A percentile compares a stretch with the other conserved stretches of the same genome.
Evolutionary conservation across 2,113 vertebrate species (phyloP).

Genomic region (Asarcornis scutulata): DNA sequence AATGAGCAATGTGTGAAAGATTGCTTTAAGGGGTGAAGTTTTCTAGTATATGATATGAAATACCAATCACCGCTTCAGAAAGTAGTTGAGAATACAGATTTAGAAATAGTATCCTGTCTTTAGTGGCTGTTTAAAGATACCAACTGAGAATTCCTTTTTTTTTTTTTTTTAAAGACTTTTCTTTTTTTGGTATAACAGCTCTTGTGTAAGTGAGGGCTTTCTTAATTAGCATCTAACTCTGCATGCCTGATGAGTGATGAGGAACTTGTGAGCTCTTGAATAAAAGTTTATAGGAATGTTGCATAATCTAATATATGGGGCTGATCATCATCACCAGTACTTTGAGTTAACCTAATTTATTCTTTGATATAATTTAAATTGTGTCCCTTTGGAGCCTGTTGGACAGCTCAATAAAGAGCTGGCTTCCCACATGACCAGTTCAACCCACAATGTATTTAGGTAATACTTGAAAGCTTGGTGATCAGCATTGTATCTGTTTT

Average conservation of each 20-base stretch:
- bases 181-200: not conserved
- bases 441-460: not conserved
- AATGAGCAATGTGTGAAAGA: conserved; percentile 10
- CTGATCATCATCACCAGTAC: not conserved
- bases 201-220: not conserved
- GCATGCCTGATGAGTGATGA: not conserved
- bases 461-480: not conserved
- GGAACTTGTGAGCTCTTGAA: not conserved
- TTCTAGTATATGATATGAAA: not conserved
- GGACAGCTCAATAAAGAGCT: not conserved
- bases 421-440: not conserved
- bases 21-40: conserved; percentile 15
- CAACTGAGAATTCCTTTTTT: not conserved
- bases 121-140: not conserved
- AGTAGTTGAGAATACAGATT: not conserved
- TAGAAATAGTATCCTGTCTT: not conserved
- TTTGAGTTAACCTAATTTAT: not conserved
- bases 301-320: not conserved
- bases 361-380: not conserved
- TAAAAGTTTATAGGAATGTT: not conserved
- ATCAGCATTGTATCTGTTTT: not conserved
- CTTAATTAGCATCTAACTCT: not conserved
- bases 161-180: not conserved
- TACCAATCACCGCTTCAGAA: not conserved
- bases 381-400: not conserved